These are phyloP conservation scores for Synanthedon vespiformis DNA, from an alignment of 2,888 invertebrate species.

Conservation along the genomic window DNA sequence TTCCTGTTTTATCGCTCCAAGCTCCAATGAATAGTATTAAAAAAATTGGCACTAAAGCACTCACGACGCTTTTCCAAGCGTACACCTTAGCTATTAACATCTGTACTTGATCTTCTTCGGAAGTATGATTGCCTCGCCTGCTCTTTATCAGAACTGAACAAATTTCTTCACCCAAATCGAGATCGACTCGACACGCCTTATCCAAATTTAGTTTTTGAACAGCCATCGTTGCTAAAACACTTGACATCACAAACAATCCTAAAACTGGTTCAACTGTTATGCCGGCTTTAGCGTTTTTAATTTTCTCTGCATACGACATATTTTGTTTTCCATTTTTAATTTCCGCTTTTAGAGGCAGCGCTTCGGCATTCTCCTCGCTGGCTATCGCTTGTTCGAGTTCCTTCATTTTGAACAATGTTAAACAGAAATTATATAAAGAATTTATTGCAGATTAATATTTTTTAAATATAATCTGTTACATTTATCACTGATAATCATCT, in stretches of 20 bases:
- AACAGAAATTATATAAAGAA: no score
- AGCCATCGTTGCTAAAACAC: slow-evolving; percentile 76
- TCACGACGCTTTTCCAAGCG: slow-evolving; percentile 68
- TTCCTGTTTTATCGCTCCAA: slow-evolving; percentile 73
- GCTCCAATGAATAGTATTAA: slow-evolving; percentile 72
- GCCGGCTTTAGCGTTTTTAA: slow-evolving; percentile 61
- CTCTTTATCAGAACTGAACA: slow-evolving; percentile 79
- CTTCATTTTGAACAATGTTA: background rate
- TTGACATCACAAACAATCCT: slow-evolving; percentile 75
- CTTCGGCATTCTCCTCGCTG: slow-evolving; percentile 19
- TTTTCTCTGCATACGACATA: slow-evolving; percentile 51
- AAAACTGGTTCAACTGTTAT: slow-evolving; percentile 77
- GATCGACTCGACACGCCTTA: slow-evolving; percentile 86
- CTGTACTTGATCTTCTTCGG: slow-evolving; percentile 75
- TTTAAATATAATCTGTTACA: no score
- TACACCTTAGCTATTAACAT: slow-evolving; percentile 67
- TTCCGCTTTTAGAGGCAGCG: slow-evolving; percentile 34
- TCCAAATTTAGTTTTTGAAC: slow-evolving; percentile 87
- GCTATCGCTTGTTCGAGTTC: slow-evolving; percentile 27
- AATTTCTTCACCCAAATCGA: slow-evolving; percentile 75
- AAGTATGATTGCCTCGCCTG: slow-evolving; percentile 75
- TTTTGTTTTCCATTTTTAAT: slow-evolving; percentile 27
- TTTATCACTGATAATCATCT: no score
- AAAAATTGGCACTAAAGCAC: slow-evolving; percentile 63
- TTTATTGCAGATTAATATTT: no score